A percentile compares a stretch with the other conserved stretches of the same genome.
These are phyloP conservation scores for Rhopalosiphum nymphaeae DNA, from an alignment of 2,888 invertebrate species.

Conservation along the genomic window DNA sequence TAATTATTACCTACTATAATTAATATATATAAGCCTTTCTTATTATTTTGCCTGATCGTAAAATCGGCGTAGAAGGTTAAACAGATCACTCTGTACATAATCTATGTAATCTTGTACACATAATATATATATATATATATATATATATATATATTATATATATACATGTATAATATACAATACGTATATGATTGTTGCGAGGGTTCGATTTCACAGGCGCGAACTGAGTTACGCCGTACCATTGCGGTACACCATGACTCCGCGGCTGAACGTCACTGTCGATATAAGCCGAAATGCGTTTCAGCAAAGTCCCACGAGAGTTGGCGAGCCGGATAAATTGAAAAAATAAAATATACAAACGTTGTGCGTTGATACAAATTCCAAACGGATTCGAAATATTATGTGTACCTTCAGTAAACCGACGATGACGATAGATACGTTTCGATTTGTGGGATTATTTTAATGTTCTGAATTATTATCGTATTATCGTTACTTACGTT, in stretches of 20 bases:
- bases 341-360: slow-evolving; percentile 43
- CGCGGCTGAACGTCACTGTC: slow-evolving; percentile 36
- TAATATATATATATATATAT: background rate
- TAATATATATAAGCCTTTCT: too few species aligned
- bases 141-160: background rate
- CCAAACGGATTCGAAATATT: background rate
- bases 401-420: background rate
- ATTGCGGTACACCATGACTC: background rate
- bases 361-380: background rate
- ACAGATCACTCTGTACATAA: background rate
- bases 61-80: background rate
- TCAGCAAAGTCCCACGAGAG: slow-evolving; percentile 20
- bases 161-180: background rate
- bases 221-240: background rate
- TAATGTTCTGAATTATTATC: slow-evolving; percentile 5
- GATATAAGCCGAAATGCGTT: slow-evolving; percentile 25
- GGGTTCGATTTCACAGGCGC: background rate
- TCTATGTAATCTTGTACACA: background rate
- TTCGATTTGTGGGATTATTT: background rate
- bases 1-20: too few species aligned
- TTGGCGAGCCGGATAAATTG: background rate
- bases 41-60: too few species aligned
- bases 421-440: background rate
- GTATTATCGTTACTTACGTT: background rate
- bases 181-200: background rate